Evolutionary conservation across 2,113 vertebrate species (phyloP), one percentile per base, ranked within the genome.

Genomic region (Gallinago media): DNA sequence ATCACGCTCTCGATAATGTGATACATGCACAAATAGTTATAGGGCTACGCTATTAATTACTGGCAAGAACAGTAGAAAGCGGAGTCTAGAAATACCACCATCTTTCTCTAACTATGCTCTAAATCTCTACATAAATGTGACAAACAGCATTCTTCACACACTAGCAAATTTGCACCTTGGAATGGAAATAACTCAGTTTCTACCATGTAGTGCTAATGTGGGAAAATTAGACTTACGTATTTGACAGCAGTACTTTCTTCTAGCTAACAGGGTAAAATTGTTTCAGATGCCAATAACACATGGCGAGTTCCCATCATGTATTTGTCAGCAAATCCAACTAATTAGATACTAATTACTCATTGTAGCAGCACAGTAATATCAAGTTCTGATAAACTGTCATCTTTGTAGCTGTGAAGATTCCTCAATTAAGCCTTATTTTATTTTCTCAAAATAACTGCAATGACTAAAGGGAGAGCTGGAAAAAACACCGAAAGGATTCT

Each of bases 271-370:
- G 61, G 63, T 83, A 89, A 85, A 93, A 72, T 89, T 85, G 66
- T 71, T 97, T 96, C 91, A 82, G 89, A 94, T 88, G 94, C 93
- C 93, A 94, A 12, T 68, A 93, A 86, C 93, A 91, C 88, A 84
- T 92, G 68, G 36, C 46, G 54, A 94, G 82, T 91, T 77, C 74
- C 34, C 72, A 65, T 76, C 80, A 78, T 52, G 83, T 95, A 94
- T 88, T 86, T 96, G 88, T 90, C 94, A 94, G 91, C 54, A 95
- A 96, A 92, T 86, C 59, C 91, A 93, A 59, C 96, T 98, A 94
- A 97, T 97, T 96, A 96, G 80, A 44, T 87, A 85, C 85, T 94
- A 94, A 97, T 95, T 92, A 94, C 59, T 85, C 77, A 34, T 38
- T 92, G 90, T 63, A 87, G 66, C 89, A 94, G 46, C 68, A 86